Conservation (phyloP, 2,113 vertebrate species). For the Cranoglanis bouderius region DNA sequence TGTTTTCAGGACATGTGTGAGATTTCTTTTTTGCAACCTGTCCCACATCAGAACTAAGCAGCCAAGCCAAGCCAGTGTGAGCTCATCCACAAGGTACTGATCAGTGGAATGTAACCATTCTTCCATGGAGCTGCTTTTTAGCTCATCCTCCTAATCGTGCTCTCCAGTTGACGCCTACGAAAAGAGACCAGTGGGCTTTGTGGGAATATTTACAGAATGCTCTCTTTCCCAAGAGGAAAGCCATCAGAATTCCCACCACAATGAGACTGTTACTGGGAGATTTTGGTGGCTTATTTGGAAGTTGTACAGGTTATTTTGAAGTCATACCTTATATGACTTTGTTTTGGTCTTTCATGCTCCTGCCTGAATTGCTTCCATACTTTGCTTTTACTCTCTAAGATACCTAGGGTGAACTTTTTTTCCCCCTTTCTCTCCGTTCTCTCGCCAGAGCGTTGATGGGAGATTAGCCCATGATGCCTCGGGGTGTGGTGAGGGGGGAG, state of each 20-base stretch:
- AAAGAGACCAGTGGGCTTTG: constrained; percentile 35
- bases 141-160: not conserved
- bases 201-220: constrained; percentile 53
- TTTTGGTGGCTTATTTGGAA: not conserved
- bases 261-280: not conserved
- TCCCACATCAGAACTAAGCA: not conserved
- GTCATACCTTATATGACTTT: constrained; percentile 21
- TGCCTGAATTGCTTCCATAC: constrained; percentile 18
- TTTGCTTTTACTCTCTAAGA: constrained; percentile 11
- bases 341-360: not conserved
- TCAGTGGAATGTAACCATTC: constrained; percentile 12
- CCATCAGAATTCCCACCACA: not conserved
- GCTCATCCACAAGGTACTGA: constrained; percentile 2
- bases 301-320: constrained; percentile 17
- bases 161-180: constrained; percentile 32
- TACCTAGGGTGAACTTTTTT: not conserved
- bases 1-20: not conserved
- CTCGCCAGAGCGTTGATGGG: not conserved
- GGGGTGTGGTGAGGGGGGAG: constrained; percentile 56
- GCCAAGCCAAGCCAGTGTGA: not conserved
- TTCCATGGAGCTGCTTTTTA: constrained; percentile 18
- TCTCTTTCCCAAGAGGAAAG: constrained; percentile 38
- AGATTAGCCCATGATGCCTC: constrained; percentile 50
- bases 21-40: not conserved
- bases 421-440: not conserved